Evolutionary conservation across 1,140 invertebrate species (phyloP), one percentile per base, ranked within the genome.

Genomic region (Anastrepha ludens): DNA sequence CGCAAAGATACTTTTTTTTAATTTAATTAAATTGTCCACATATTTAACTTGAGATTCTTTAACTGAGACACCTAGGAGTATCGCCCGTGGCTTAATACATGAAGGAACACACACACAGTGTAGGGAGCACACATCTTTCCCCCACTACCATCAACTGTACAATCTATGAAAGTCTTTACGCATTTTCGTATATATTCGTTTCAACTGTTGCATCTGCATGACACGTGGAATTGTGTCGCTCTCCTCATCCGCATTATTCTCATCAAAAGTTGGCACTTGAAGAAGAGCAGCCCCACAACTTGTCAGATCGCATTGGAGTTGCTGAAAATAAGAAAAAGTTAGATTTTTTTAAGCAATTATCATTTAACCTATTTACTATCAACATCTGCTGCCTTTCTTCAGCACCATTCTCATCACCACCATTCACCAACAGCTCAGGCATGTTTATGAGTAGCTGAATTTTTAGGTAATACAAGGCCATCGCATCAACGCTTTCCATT

Each of bases 231-330:
- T 59, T 20, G 44, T 7, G 3, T 55, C 20, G 2, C 9, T 55
- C 8, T 29, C 70, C 15, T 47, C 9, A 13, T 29, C 29, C 20
- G 47, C 17, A 67, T 2, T n/a, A 20, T 11, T 20, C 29, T 70
- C 87, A 74, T 65, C 81, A 2, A 47, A 44, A 50, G 41, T 13
- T 70, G 87, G 86, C 17, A 62, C 17, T 6, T 55, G 41, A 59
- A 74, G 41, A 8, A 88, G 60, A n/a, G 87, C 78, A 7, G 89
- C 87, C 89, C 89, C 89, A 41, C 89, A 89, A 8, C 58, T 78
- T 11, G 90, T 89, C 41, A 90, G 87, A 59, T 91, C 89, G 20
- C 88, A 88, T 87, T 91, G 91, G 0, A 90, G 88, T 87, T 90
- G 89, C 90, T 90, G 50, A 20, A 85, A 89, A 85, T 29, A 65